These are phyloP conservation scores for Saccostrea echinata DNA, from an alignment of 1,140 invertebrate genomes.

Conservation along the genomic window DNA sequence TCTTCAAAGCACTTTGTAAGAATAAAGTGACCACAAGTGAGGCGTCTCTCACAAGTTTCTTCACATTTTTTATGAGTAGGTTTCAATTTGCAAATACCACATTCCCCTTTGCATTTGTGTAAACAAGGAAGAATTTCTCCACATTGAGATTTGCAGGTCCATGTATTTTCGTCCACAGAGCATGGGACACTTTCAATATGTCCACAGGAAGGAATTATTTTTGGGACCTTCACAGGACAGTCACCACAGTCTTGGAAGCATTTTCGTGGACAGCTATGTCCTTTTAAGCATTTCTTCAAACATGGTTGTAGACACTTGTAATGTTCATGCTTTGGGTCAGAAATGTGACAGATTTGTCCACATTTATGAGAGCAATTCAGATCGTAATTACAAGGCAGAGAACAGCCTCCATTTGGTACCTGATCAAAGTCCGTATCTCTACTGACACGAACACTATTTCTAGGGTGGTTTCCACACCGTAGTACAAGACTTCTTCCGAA, in stretches of 20 bases:
- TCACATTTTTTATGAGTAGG: conserved; percentile 25
- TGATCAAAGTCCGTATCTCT: conserved; percentile 74
- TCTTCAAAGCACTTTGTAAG: conserved; percentile 62
- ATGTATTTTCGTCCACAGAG: conserved; percentile 47
- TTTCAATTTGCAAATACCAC: conserved; percentile 82
- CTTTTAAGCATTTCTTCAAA: conserved; percentile 58
- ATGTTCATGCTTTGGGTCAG: conserved; percentile 67
- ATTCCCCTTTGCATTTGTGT: conserved; percentile 84
- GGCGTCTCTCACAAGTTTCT: conserved; percentile 56
- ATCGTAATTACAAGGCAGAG: conserved; percentile 70
- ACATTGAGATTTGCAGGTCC: conserved; percentile 61
- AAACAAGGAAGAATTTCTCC: conserved; percentile 78
- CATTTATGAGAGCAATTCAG: conserved; percentile 78
- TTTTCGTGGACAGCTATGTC: conserved; percentile 66
- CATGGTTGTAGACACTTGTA: conserved; percentile 74
- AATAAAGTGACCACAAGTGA: conserved; percentile 75
- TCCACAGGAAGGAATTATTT: conserved; percentile 58
- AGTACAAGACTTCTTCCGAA: conserved; percentile 71
- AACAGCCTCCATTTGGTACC: conserved; percentile 78
- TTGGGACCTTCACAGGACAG: conserved; percentile 63
- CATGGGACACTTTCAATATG: conserved; percentile 62
- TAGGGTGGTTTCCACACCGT: conserved; percentile 80
- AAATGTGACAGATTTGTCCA: conserved; percentile 72
- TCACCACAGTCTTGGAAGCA: conserved; percentile 66
- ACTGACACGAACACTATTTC: conserved; percentile 59